Percentiles rank a stretch among this genome's conserved stretches.
These are phyloP conservation scores for Prunella himalayana DNA, from an alignment of 2,113 vertebrate species.

Conservation along the genomic window DNA sequence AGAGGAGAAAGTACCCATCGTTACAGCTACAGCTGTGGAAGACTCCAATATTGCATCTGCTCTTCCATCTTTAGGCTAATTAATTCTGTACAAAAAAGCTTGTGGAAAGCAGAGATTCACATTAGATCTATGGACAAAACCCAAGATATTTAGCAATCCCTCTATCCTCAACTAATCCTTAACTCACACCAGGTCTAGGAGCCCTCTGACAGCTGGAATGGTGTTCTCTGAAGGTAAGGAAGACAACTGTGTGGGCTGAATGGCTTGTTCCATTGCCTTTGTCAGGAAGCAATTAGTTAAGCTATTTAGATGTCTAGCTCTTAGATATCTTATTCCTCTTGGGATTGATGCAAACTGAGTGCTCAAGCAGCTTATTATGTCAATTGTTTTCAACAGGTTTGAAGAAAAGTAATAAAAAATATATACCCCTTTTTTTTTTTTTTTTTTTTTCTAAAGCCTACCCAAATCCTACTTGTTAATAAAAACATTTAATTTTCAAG, in stretches of 20 bases:
- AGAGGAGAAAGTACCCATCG: background rate
- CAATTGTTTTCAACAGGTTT: background rate
- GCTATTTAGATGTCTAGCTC: background rate
- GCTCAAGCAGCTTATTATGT: background rate
- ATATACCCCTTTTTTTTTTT: accelerated
- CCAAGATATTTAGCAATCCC: background rate
- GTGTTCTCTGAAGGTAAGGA: background rate
- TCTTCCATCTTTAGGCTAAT: background rate
- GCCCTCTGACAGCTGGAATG: background rate
- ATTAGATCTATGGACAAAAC: background rate
- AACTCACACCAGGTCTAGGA: background rate
- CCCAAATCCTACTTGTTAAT: background rate
- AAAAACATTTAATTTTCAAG: background rate
- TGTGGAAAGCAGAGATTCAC: background rate
- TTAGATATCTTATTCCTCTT: background rate
- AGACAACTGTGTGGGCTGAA: background rate
- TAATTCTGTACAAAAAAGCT: background rate
- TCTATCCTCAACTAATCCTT: background rate
- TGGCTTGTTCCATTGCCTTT: background rate
- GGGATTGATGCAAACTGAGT: background rate
- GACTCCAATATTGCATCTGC: background rate
- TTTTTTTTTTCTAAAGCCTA: background rate
- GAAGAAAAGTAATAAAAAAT: background rate
- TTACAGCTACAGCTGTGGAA: background rate
- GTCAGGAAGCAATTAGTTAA: conserved; percentile 19